A percentile compares a stretch with the other conserved stretches of the same genome.
phyloP scores from a whole-genome alignment of 2,888 invertebrate species.

The Pachycephus smyrnensis region DNA sequence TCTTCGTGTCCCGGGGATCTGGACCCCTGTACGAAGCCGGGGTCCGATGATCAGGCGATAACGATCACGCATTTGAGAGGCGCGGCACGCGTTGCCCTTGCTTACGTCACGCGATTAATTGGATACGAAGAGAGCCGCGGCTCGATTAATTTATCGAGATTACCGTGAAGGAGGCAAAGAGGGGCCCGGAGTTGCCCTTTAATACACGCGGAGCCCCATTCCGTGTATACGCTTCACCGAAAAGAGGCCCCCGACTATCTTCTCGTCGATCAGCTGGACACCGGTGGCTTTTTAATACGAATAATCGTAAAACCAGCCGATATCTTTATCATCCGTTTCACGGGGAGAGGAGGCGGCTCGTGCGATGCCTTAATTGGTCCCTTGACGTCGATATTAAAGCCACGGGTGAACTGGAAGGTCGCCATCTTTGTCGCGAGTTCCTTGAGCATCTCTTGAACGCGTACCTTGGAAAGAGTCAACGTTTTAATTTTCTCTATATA shows the following conservation, averaged over 20 bases:
- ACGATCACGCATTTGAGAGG: slow-evolving; percentile 2
- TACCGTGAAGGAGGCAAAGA: background rate
- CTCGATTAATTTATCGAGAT: slow-evolving; percentile 8
- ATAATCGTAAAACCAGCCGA: slow-evolving; percentile 1
- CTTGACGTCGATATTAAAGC: background rate
- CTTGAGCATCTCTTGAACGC: no score
- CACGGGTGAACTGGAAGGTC: background rate
- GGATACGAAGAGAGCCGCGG: background rate
- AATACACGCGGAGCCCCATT: background rate
- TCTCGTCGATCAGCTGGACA: background rate
- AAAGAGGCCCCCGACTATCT: background rate
- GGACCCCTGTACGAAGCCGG: no score
- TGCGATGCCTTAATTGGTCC: slow-evolving; percentile 1
- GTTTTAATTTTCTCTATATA: no score
- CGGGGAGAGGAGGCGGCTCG: background rate
- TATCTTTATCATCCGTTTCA: slow-evolving; percentile 4
- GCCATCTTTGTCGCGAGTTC: no score
- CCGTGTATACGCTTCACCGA: background rate
- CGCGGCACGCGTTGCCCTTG: slow-evolving; percentile 2
- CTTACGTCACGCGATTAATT: slow-evolving; percentile 7
- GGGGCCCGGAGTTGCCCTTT: background rate
- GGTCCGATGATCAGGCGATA: background rate
- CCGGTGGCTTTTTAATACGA: slow-evolving; percentile 2
- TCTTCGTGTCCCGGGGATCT: no score
- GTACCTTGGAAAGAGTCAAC: no score